phyloP scores from a whole-genome alignment of 2,113 vertebrate species.

The Baryphthengus martii region DNA sequence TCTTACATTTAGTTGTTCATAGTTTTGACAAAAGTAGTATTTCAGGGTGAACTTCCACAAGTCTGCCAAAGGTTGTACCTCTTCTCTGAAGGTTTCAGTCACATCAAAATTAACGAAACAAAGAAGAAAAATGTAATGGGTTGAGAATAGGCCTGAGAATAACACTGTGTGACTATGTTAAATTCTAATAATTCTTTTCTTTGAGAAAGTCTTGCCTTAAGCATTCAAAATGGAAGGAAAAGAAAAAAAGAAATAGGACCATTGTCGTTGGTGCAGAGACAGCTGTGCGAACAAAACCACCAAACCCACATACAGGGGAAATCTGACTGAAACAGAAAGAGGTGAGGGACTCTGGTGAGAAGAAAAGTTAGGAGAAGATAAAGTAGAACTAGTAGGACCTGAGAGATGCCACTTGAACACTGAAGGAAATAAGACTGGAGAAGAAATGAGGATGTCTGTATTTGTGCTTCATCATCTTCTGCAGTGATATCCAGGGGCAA shows the following conservation, averaged over 20 bases:
- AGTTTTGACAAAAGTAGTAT: background rate
- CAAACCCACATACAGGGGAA: background rate
- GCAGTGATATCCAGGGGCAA: background rate
- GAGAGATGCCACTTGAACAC: background rate
- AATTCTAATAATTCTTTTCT: background rate
- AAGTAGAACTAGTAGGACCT: background rate
- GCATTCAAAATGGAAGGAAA: background rate
- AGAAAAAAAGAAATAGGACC: background rate
- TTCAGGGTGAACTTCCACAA: background rate
- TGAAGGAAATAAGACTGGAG: background rate
- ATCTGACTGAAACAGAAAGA: background rate
- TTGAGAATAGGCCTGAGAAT: background rate
- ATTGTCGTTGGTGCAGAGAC: background rate
- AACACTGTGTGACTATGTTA: background rate
- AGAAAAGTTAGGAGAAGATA: background rate
- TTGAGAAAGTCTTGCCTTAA: background rate
- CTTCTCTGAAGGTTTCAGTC: background rate
- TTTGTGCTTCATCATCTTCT: background rate
- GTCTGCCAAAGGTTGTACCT: background rate
- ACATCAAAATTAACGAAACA: background rate
- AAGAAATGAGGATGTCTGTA: fast-evolving
- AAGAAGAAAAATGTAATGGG: background rate
- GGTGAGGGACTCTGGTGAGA: background rate
- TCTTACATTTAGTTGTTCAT: background rate
- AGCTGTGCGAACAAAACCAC: background rate